A percentile compares a stretch with the other conserved stretches of the same genome.
Conservation (phyloP, 2,113 vertebrate genomes). For the Canis aureus region DNA sequence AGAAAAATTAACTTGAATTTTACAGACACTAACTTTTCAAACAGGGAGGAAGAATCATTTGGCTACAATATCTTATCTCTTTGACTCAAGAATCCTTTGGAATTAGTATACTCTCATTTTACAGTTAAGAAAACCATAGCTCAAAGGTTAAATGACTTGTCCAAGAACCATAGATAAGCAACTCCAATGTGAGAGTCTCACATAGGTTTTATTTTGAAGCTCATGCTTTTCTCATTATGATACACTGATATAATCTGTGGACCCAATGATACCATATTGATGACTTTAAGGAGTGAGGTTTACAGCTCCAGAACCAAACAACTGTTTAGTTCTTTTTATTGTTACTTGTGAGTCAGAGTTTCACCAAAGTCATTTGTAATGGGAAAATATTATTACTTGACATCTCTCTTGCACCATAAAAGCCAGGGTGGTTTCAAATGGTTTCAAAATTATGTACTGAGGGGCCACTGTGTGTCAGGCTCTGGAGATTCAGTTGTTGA, state of each 20-base stretch:
- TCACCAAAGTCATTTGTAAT: slow-evolving; percentile 12
- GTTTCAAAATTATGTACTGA: not conserved
- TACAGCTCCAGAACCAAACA: not conserved
- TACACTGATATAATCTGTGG: not conserved
- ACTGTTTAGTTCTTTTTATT: not conserved
- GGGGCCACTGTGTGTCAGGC: not conserved
- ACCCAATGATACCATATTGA: not conserved
- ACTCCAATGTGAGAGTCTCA: not conserved
- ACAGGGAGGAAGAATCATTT: not conserved
- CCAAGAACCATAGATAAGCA: not conserved
- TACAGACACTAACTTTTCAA: slow-evolving; percentile 33
- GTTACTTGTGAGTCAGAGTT: not conserved
- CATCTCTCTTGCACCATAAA: not conserved
- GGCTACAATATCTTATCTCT: slow-evolving; percentile 4
- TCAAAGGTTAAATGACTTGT: slow-evolving; percentile 20
- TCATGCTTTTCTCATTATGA: not conserved
- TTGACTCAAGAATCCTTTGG: not conserved
- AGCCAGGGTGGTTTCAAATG: not conserved
- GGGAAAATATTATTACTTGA: slow-evolving; percentile 17
- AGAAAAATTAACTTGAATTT: slow-evolving; percentile 7
- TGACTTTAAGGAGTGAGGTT: not conserved
- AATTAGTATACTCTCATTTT: slow-evolving; percentile 3
- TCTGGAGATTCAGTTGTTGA: not conserved
- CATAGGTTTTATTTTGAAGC: slow-evolving; percentile 49
- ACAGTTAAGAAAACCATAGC: not conserved